phyloP scores from a whole-genome alignment of 1,140 invertebrate genomes.

The Nebria ingens region DNA sequence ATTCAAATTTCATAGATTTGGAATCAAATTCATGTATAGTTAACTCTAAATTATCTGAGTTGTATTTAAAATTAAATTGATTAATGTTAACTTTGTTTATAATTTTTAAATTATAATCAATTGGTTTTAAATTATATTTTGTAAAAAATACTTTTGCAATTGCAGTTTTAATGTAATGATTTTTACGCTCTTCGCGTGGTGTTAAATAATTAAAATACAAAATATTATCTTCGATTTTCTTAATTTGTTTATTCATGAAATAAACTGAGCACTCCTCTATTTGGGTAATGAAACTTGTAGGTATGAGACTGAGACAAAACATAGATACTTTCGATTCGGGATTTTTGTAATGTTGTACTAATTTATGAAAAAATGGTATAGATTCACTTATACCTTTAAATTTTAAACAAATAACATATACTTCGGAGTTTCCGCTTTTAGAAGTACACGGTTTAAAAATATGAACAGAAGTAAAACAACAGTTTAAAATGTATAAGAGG shows the following conservation, averaged over 20 bases:
- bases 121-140: conserved; percentile 20
- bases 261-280: conserved; percentile 49
- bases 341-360: conserved; percentile 41
- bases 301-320: conserved; percentile 51
- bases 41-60: neutral
- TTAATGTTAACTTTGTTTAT: neutral
- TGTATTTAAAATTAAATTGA: neutral
- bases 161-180: conserved; percentile 20
- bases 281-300: conserved; percentile 54
- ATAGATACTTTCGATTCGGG: conserved; percentile 34
- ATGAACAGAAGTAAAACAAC: conserved; percentile 58
- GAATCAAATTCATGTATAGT: neutral
- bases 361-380: conserved; percentile 34
- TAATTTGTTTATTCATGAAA: conserved; percentile 54
- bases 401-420: conserved; percentile 71
- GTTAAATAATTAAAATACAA: conserved; percentile 42
- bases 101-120: conserved; percentile 12
- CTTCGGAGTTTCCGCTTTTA: conserved; percentile 89
- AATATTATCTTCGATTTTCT: conserved; percentile 53
- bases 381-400: conserved; percentile 44
- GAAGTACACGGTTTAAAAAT: conserved; percentile 85
- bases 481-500: conserved; percentile 69
- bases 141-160: conserved; percentile 21
- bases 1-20: neutral
- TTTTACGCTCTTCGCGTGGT: conserved; percentile 26